phyloP scores from a whole-genome alignment of 2,113 vertebrate genomes.

The Sapayoa aenigma region DNA sequence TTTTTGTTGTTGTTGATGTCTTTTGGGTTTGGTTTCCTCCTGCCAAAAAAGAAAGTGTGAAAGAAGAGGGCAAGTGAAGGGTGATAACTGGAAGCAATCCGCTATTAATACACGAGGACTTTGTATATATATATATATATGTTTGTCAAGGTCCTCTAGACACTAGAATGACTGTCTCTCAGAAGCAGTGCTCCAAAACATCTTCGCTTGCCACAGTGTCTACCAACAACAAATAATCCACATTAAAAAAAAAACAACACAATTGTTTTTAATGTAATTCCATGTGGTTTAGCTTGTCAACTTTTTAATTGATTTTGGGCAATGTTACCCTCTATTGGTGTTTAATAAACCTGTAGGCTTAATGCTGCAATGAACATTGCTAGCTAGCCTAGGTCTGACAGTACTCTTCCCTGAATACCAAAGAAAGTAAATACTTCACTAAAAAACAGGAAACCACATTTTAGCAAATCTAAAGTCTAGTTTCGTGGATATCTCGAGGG shows the following conservation, averaged over 20 bases:
- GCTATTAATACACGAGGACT: not conserved
- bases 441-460: constrained; percentile 36
- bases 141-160: not conserved
- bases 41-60: not conserved
- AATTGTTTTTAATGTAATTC: not conserved
- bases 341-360: not conserved
- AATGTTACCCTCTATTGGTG: not conserved
- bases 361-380: not conserved
- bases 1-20: not conserved
- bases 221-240: not conserved
- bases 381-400: not conserved
- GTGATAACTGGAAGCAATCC: not conserved
- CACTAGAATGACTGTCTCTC: not conserved
- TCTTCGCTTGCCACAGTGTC: not conserved
- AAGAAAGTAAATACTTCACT: not conserved
- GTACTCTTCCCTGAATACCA: not conserved
- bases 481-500: not conserved
- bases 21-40: not conserved
- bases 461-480: not conserved
- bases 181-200: not conserved
- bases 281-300: not conserved
- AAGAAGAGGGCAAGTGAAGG: not conserved
- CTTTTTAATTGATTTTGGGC: not conserved
- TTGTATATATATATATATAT: not conserved
- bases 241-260: not conserved